Conservation (phyloP, 2,797 vertebrate genomes). For the Chiroxiphia lanceolata region DNA sequence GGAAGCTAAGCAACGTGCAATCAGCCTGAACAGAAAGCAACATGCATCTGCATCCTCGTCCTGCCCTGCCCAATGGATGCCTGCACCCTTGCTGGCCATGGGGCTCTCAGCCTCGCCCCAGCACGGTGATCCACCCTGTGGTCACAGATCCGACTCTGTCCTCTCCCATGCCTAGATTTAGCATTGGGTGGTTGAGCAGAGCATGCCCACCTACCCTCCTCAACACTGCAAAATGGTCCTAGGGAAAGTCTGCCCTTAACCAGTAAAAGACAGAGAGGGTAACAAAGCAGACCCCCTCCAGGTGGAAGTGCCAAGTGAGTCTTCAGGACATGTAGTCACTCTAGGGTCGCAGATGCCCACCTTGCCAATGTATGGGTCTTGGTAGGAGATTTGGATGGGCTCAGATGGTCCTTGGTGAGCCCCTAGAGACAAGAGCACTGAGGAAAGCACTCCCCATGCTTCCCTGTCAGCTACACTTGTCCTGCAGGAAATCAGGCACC, state of each 20-base stretch:
- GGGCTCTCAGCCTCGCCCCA: not conserved
- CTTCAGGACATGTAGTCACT: not conserved
- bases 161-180: not conserved
- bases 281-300: not conserved
- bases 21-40: not conserved
- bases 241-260: not conserved
- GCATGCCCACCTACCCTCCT: rapidly evolving
- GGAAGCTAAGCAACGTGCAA: not conserved
- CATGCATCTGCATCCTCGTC: not conserved
- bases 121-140: rapidly evolving
- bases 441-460: not conserved
- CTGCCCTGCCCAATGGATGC: not conserved
- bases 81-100: not conserved
- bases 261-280: not conserved
- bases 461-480: not conserved
- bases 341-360: rapidly evolving
- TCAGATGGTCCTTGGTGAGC: not conserved
- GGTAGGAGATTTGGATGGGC: not conserved
- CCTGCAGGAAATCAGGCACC: not conserved
- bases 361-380: not conserved
- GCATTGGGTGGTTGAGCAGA: not conserved
- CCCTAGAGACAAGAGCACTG: not conserved
- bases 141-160: not conserved
- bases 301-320: not conserved
- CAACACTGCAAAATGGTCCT: rapidly evolving